Evolutionary conservation across 2,888 invertebrate species (phyloP).

Genomic region (Pseudeuparius sepicola): DNA sequence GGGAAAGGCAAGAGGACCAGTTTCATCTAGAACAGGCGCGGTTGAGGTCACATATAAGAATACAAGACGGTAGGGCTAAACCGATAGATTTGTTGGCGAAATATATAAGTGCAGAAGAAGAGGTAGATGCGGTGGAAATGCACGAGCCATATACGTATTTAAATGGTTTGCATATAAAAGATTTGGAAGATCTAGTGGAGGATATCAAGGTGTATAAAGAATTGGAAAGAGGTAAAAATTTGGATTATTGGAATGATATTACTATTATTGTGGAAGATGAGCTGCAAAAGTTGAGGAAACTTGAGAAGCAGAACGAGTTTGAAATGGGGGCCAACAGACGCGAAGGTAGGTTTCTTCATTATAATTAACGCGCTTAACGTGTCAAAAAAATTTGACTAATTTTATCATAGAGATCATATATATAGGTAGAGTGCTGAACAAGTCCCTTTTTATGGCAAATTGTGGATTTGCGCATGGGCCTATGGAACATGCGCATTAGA

Average conservation of each 20-base stretch:
- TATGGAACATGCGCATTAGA: too few species aligned
- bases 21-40: conserved; percentile 97
- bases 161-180: conserved; percentile 78
- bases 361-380: too few species aligned
- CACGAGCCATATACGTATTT: conserved; percentile 95
- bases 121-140: conserved; percentile 91
- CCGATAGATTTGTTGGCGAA: conserved; percentile 96
- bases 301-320: conserved; percentile 53
- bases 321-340: conserved; percentile 45
- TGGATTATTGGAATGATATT: conserved; percentile 93
- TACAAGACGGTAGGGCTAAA: conserved; percentile 68
- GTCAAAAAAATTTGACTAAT: too few species aligned
- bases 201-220: conserved; percentile 95
- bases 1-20: conserved; percentile 94
- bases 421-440: too few species aligned
- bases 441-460: too few species aligned
- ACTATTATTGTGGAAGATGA: conserved; percentile 92
- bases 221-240: conserved; percentile 79
- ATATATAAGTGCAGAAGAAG: conserved; percentile 83
- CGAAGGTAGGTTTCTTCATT: too few species aligned
- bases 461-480: too few species aligned
- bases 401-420: too few species aligned
- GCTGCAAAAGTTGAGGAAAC: conserved; percentile 71
- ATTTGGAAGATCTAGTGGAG: conserved; percentile 90
- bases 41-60: conserved; percentile 79